Base-by-base conservation (phyloP, 2,113 vertebrate genomes). In the Sisor rabdophorus region DNA sequence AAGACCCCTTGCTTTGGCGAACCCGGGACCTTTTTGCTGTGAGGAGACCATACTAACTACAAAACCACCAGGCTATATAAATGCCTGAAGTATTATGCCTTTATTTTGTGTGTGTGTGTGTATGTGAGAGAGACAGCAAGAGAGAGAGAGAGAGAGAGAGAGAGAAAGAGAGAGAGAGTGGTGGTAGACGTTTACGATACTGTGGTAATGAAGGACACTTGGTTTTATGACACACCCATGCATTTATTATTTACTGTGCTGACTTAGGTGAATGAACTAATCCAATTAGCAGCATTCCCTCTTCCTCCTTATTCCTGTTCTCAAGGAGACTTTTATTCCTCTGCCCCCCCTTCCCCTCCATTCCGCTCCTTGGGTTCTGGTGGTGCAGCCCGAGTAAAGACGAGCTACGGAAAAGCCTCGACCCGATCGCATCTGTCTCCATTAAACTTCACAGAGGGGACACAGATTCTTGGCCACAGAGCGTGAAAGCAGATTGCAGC, bases 381-480 rank as follows among this genome's bases (percentile, higher is more conserved):
- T 71, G 65, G 81, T 81, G 81, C 71, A 61, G 50, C 75, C 78
- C 16, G 65, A 84, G 28, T n/a, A 79, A 85, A 81, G 82, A 76
- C 80, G 24, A 71, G 80, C 67, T 69, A 30, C 30, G 67, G 44
- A 7, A 79, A 79, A 81, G 67, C 26, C 73, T 64, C 79, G 84
- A 83, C 81, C 80, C 70, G 56, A 50, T 84, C 64, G 58, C 79
- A 89, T 85, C 84, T 85, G 79, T 87, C 80, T 84, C 87, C 74
- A 87, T 88, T 80, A 83, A 83, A 80, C 79, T 60, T 77, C 59
- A 73, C 65, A 75, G 16, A 22, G 17, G 76, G 64, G 64, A 74
- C 53, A 67, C 22, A 48, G 59, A 64, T 67, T 72, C 40, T 47
- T 72, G 78, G 73, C 63, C 54, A 73, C 65, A 63, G 76, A 76